These are phyloP conservation scores for Probosciger aterrimus DNA, from an alignment of 2,113 vertebrate genomes.

Conservation along the genomic window DNA sequence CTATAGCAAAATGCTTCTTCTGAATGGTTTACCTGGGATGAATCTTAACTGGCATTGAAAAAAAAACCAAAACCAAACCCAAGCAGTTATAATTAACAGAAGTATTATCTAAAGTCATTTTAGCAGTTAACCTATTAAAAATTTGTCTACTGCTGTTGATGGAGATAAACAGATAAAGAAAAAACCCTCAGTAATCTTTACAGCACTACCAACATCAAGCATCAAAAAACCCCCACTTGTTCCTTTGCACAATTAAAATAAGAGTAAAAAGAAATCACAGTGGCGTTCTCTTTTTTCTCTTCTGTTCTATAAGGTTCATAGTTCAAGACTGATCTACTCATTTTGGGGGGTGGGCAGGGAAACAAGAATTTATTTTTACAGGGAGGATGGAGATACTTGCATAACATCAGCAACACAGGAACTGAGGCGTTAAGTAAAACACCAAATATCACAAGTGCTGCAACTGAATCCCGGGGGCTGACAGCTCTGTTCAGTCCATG, in stretches of 20 bases:
- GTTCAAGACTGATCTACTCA: background rate
- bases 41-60: background rate
- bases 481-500: background rate
- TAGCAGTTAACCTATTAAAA: background rate
- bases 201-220: background rate
- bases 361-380: background rate
- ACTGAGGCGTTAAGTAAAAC: background rate
- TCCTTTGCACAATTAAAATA: background rate
- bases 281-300: background rate
- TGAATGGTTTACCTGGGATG: background rate
- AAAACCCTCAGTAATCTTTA: background rate
- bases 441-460: background rate
- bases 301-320: background rate
- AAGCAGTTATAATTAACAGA: background rate
- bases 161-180: background rate
- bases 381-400: background rate
- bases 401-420: background rate
- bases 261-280: background rate
- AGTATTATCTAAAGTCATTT: background rate
- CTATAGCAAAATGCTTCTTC: background rate
- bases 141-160: background rate
- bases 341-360: background rate
- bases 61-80: background rate
- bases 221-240: background rate
- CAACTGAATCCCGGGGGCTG: background rate